phyloP scores from a whole-genome alignment of 1,140 invertebrate species.

The Phthorimaea operculella region DNA sequence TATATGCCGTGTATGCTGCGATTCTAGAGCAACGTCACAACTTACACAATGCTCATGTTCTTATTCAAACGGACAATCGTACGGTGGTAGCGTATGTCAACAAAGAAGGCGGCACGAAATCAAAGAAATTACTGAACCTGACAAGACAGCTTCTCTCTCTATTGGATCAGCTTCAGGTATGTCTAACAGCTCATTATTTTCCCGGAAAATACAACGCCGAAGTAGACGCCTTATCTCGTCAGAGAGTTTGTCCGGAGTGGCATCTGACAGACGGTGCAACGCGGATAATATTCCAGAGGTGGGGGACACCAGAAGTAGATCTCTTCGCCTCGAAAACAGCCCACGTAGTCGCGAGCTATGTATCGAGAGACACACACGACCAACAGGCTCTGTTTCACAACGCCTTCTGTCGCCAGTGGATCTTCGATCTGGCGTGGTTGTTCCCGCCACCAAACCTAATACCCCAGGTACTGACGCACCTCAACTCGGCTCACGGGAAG shows the following conservation, averaged over 20 bases:
- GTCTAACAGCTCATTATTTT: constrained; percentile 22
- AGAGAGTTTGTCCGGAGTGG: constrained; percentile 26
- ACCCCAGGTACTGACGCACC: constrained; percentile 18
- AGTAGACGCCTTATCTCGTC: constrained; percentile 25
- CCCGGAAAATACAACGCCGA: constrained; percentile 18
- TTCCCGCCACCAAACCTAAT: constrained; percentile 36
- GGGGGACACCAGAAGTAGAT: constrained; percentile 36
- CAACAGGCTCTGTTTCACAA: constrained; percentile 23
- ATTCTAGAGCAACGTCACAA: not conserved
- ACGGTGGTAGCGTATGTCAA: not conserved
- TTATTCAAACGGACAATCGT: not conserved
- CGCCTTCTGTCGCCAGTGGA: constrained; percentile 33
- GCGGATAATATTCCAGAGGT: constrained; percentile 26
- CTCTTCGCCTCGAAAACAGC: constrained; percentile 37
- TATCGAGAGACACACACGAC: constrained; percentile 27
- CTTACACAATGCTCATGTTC: not conserved
- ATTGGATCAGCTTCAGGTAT: constrained; percentile 13
- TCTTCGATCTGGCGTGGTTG: constrained; percentile 36
- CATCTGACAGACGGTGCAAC: constrained; percentile 21
- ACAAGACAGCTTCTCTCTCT: not conserved
- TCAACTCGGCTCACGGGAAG: constrained; percentile 15
- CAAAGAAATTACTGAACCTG: not conserved
- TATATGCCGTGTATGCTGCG: not conserved
- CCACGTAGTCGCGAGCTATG: constrained; percentile 33
- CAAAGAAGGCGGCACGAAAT: not conserved